phyloP scores from a whole-genome alignment of 2,797 vertebrate species.

The Onychomys arenicola region DNA sequence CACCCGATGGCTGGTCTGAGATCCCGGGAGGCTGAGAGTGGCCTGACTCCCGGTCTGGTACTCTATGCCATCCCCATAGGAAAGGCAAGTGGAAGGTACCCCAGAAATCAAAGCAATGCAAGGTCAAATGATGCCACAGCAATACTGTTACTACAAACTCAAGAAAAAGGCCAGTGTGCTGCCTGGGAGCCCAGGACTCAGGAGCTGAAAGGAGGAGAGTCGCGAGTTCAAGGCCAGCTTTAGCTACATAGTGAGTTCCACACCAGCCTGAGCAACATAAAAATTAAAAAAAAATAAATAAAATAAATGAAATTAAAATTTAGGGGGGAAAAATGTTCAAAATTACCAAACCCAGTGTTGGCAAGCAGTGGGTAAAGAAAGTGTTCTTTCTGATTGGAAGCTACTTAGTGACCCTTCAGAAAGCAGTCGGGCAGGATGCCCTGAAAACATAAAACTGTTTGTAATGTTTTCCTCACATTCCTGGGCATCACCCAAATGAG shows the following conservation, averaged over 20 bases:
- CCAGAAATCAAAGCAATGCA: background rate
- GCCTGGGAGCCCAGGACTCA: background rate
- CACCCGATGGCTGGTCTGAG: background rate
- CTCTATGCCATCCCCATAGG: background rate
- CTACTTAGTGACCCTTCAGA: constrained; percentile 48
- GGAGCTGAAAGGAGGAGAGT: background rate
- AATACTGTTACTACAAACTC: constrained; percentile 47
- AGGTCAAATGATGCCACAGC: constrained; percentile 22
- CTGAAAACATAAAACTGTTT: constrained; percentile 60
- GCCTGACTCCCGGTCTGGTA: background rate
- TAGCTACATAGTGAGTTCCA: background rate
- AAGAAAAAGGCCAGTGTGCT: background rate
- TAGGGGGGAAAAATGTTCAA: background rate
- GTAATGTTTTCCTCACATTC: constrained; percentile 43
- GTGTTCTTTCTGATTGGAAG: constrained; percentile 49
- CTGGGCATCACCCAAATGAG: constrained; percentile 52
- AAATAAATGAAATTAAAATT: background rate
- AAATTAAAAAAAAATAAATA: too few relatives aligned
- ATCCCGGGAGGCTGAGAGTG: too few relatives aligned
- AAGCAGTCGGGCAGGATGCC: constrained; percentile 58
- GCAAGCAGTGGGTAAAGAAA: constrained; percentile 46
- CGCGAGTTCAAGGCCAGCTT: too few relatives aligned
- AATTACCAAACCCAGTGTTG: constrained; percentile 49
- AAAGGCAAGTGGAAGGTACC: background rate
- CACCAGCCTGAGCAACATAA: background rate